Evolutionary conservation across 2,888 invertebrate species (phyloP).

Genomic region (Rhagophthalmus giganteus): DNA sequence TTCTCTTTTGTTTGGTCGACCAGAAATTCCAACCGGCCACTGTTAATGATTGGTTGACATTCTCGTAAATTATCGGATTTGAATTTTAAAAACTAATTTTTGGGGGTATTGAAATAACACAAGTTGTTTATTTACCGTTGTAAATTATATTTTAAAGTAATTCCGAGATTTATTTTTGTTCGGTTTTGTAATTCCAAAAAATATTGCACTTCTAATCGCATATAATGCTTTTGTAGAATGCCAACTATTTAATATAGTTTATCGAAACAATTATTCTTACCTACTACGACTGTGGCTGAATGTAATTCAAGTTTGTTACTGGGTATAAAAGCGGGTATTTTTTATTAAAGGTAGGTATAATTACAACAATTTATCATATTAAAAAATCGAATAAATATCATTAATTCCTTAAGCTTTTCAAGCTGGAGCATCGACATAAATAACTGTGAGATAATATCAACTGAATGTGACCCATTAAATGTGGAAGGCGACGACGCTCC

Average conservation of each 20-base stretch:
- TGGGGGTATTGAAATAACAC: background rate
- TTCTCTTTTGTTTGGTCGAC: constrained; percentile 11
- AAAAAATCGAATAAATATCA: constrained; percentile 43
- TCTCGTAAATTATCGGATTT: constrained; percentile 5
- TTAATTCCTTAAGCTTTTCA: constrained; percentile 52
- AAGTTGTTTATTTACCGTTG: too few species aligned
- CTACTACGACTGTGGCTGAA: too few species aligned
- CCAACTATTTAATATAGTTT: too few species aligned
- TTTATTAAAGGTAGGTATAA: constrained; percentile 8
- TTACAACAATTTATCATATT: constrained; percentile 23
- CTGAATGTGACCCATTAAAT: constrained; percentile 43
- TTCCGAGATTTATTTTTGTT: background rate
- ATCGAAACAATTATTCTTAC: too few species aligned
- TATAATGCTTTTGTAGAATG: constrained; percentile 5
- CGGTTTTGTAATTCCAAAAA: background rate
- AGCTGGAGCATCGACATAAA: constrained; percentile 45
- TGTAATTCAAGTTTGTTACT: too few species aligned
- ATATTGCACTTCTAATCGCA: background rate
- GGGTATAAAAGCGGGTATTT: too few species aligned
- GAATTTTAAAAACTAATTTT: background rate
- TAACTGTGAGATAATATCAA: constrained; percentile 39
- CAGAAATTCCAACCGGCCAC: constrained; percentile 3
- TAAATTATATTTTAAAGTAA: too few species aligned
- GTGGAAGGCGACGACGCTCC: constrained; percentile 42
- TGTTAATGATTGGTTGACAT: constrained; percentile 3